Conservation (phyloP, 2,113 vertebrate genomes). For the Oreotrochilus melanogaster region DNA sequence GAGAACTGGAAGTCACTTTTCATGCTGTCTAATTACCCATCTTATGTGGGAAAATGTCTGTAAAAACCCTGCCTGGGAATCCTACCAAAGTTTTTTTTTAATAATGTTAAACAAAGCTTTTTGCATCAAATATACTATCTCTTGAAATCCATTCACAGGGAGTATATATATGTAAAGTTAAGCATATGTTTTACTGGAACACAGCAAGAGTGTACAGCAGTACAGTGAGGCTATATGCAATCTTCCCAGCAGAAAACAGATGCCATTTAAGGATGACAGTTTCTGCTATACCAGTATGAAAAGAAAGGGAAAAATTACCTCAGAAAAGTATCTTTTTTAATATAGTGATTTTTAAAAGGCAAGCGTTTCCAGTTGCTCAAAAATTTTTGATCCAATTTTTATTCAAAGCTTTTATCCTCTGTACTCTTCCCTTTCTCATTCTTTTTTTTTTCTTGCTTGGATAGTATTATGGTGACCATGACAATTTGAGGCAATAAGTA, state of each 20-base stretch:
- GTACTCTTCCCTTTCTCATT: background rate
- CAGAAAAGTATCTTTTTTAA: background rate
- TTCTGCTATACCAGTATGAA: background rate
- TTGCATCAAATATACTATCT: constrained; percentile 16
- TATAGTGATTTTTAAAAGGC: background rate
- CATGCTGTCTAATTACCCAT: background rate
- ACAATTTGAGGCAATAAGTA: background rate
- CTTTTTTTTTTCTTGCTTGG: background rate
- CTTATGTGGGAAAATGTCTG: constrained; percentile 24
- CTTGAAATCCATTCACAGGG: background rate
- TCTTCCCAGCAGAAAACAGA: background rate
- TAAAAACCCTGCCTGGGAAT: constrained; percentile 32
- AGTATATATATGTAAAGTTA: background rate
- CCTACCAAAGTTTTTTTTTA: background rate
- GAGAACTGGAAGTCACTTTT: constrained; percentile 29
- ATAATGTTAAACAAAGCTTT: constrained; percentile 1
- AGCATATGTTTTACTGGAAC: background rate
- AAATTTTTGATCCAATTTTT: background rate
- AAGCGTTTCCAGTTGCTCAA: background rate
- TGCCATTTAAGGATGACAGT: background rate
- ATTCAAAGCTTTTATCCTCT: background rate
- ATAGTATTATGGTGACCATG: background rate
- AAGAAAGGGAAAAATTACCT: background rate
- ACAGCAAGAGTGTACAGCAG: background rate
- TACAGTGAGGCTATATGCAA: background rate